Evolutionary conservation across 2,888 invertebrate species (phyloP), one percentile per base, ranked within the genome.

Genomic region (Strigamia crassipes): DNA sequence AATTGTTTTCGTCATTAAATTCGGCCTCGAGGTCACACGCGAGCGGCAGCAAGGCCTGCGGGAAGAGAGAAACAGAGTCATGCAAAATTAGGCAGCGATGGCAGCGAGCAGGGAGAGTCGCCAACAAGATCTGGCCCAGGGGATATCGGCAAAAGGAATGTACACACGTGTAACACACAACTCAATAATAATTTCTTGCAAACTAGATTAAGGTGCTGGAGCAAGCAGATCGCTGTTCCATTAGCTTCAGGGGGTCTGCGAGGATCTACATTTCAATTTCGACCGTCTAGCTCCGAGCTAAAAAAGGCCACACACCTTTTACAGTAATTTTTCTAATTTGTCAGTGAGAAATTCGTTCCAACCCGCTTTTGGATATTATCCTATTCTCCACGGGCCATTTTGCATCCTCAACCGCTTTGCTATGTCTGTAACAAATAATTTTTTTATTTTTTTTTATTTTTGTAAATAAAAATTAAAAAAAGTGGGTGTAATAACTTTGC

Each of bases 101-200:
- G 21, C 12, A 18, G 21, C 18, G 21, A 8, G 23, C 1, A 23
- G 61, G n/a, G 46, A 13, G 61, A 66, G 61, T 66, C 61, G 10
- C 61, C 61, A 66, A 66, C 21, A 66, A 66, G 61, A 66, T 66
- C 61, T 21, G 61, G 61, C 61, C 61, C 61, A n/a, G 8, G 61
- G 61, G 61, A 66, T 21, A 66, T 21, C n/a, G 61, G 12, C 18
- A 66, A 66, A 66, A 12, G 21, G 61, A 66, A 66, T 66, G 10
- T 66, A 21, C 61, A 21, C 61, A 66, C 61, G 61, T 66, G 61
- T 21, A 23, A 21, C 61, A 21, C 18, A 66, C 61, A 66, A 66
- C 61, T 66, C 61, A 66, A 66, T 66, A 66, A 66, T 66, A 66
- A 66, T 66, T 66, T 66, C 61, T 66, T 66, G 61, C 61, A 66